Evolutionary conservation across 1,140 invertebrate species (phyloP).

Genomic region (Macrocentrus cingulum): DNA sequence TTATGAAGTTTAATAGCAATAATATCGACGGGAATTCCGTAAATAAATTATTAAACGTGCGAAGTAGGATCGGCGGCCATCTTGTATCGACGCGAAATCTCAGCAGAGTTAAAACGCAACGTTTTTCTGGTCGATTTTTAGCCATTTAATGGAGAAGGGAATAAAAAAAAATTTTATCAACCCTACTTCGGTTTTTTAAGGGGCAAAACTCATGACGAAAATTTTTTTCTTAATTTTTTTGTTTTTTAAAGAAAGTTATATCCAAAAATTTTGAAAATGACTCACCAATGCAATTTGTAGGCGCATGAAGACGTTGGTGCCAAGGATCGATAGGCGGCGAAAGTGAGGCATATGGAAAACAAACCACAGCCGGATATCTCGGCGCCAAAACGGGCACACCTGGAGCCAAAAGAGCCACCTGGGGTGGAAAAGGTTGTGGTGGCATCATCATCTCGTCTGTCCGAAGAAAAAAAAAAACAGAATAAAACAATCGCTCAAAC

Average conservation of each 20-base stretch:
- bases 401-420: conserved; percentile 48
- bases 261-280: background rate
- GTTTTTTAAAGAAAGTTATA: too few species aligned
- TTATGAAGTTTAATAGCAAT: too few species aligned
- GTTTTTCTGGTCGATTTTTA: too few species aligned
- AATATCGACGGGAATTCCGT: too few species aligned
- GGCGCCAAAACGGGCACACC: conserved; percentile 61
- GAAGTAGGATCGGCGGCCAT: too few species aligned
- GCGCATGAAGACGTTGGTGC: conserved; percentile 44
- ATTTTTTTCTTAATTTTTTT: too few species aligned
- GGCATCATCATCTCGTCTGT: conserved; percentile 65
- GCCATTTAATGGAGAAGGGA: too few species aligned
- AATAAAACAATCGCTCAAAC: background rate
- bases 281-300: conserved; percentile 18
- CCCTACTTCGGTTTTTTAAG: too few species aligned
- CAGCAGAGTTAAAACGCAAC: background rate
- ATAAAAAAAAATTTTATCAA: too few species aligned
- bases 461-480: background rate
- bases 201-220: too few species aligned
- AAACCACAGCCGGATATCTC: conserved; percentile 65
- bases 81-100: too few species aligned
- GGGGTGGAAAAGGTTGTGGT: conserved; percentile 50
- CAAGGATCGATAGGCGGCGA: conserved; percentile 59
- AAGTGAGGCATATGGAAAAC: conserved; percentile 90
- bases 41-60: too few species aligned